Conservation (phyloP, 1,140 invertebrate species). For the Zaprionus ghesquierei region DNA sequence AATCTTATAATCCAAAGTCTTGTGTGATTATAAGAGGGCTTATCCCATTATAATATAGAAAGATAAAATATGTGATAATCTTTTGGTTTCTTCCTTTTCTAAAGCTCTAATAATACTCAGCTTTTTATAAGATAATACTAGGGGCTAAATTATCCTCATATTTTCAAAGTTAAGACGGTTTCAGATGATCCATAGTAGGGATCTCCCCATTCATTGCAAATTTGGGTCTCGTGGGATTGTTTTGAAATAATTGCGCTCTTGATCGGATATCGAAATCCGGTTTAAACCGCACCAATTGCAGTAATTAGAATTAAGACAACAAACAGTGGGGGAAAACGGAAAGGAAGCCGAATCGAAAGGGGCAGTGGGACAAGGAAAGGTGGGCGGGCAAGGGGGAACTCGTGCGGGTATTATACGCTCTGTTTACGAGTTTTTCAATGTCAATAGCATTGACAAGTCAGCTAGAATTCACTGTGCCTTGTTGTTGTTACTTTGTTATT, state of each 20-base stretch:
- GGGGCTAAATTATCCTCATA: too few relatives aligned
- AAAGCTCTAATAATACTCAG: too few relatives aligned
- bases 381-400: neutral
- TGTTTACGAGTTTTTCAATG: slow-evolving; percentile 60
- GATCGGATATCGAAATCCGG: slow-evolving; percentile 19
- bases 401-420: neutral
- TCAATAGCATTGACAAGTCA: slow-evolving; percentile 67
- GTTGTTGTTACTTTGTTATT: slow-evolving; percentile 22
- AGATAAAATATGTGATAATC: too few relatives aligned
- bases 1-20: too few relatives aligned
- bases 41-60: too few relatives aligned
- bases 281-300: slow-evolving; percentile 22
- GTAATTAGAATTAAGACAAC: slow-evolving; percentile 28
- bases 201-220: neutral
- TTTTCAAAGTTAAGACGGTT: too few relatives aligned
- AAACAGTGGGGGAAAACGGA: slow-evolving; percentile 4
- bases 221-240: neutral
- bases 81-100: too few relatives aligned
- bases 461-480: slow-evolving; percentile 46
- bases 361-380: neutral
- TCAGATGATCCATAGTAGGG: neutral
- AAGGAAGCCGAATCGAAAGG: neutral
- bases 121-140: too few relatives aligned
- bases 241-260: neutral
- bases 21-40: too few relatives aligned